Base-by-base conservation (phyloP, 2,797 vertebrate genomes). In the Coregonus ussuriensis region DNA sequence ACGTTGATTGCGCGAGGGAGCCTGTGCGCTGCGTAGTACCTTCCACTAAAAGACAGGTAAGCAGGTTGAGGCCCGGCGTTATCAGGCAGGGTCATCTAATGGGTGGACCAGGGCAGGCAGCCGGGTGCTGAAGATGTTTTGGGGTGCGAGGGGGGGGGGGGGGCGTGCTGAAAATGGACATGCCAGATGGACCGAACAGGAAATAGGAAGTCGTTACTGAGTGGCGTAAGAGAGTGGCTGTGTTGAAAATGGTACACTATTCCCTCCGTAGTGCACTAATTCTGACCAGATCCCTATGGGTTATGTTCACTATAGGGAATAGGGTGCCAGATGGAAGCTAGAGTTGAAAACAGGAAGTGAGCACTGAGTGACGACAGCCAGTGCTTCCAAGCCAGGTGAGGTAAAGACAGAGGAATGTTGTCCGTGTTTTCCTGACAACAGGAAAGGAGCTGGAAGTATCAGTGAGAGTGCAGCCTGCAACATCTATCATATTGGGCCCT, bases 151-250 rank as follows among this genome's bases (percentile, higher is more conserved):
- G 5, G 74, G 84, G 87, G 56, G n/a, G 79, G 84, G 5, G 74
- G 84, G 87, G 56, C 25, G 25, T 25, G n/a, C 85, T 52, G 89
- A 81, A 90, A 91, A 93, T 90, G 88, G 83, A 92, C 83, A 83
- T 81, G 83, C 91, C 93, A 89, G 88, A 92, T 92, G 91, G 89
- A 88, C 87, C 87, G 88, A 93, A 92, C 91, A 93, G 94, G 93
- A 95, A 94, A 92, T 85, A 92, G 94, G 94, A 95, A 93, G 92
- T 89, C 77, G 89, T 89, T 93, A 86, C 81, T 90, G 89, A 92
- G 92, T 92, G 87, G 91, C 89, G 88, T 91, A 89, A 87, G 84
- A 33, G 31, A 71, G 81, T 77, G 85, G 91, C 91, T 93, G 91
- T 93, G 84, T 84, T 84, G 76, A 82, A 76, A 78, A 78, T 21